Base-by-base conservation (phyloP, 2,888 invertebrate genomes). In the Invenusta paracnida region DNA sequence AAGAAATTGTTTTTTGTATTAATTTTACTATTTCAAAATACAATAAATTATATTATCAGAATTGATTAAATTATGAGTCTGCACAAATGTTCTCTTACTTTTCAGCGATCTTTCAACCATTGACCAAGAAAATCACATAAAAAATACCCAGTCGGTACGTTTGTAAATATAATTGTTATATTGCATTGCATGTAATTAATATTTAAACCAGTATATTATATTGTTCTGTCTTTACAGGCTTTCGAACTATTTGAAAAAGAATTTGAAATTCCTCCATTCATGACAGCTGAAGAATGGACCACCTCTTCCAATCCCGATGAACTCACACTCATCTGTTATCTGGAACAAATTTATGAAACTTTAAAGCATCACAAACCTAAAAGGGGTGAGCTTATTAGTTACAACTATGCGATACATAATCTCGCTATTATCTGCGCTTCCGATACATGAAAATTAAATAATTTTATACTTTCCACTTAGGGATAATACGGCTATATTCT, bases 281-380 rank as follows among this genome's bases (percentile, higher is more conserved):
- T 31, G 67, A 29, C 73, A 17, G 79, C 30, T 29, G 29, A 28
- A 28, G 82, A 84, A 2, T 82, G 5, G 23, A 23, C 25, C 11
- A 5, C 73, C 5, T 23, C 17, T 5, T 73, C 73, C 5, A 84
- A 30, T 67, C 73, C 73, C 30, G 85, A 85, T 83, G 28, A 30
- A 30, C 27, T 30, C 23, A 1, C 85, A 25, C 29, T 85, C 23
- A 79, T n/a, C 79, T 67, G 28, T 17, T 85, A 85, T 30, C 79
- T 85, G 29, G 85, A 85, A 29, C 30, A 81, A 82, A 31, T 85
- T 27, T 85, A 85, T 28, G 85, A 85, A 30, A 83, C 85, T 0
- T 25, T 85, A 30, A 84, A 73, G 29, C 67, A 27, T 11, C 30
- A 67, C 25, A 84, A 84, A 29, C 84, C 84, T 1, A 67, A 29